Evolutionary conservation across 2,113 vertebrate genomes (phyloP).

Genomic region (Strix aluco): DNA sequence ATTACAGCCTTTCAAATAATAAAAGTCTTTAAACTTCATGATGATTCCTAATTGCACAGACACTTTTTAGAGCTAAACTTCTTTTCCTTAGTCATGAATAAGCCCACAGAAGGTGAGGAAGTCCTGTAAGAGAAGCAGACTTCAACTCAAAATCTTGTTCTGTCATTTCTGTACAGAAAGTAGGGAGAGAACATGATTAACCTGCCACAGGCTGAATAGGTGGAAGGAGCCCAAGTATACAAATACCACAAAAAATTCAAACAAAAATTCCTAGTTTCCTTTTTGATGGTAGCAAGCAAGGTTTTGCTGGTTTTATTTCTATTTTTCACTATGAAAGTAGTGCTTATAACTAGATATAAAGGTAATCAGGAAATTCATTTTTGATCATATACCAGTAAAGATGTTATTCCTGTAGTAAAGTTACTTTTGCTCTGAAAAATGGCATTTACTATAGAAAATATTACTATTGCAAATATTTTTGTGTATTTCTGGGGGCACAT

Average conservation of each 20-base stretch:
- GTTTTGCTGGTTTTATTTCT: not conserved
- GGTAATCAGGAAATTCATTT: not conserved
- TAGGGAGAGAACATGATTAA: not conserved
- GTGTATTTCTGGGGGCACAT: not conserved
- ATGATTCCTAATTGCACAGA: not conserved
- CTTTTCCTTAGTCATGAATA: not conserved
- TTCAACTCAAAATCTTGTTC: not conserved
- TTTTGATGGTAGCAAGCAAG: not conserved
- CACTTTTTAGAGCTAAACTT: not conserved
- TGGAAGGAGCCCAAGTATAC: not conserved
- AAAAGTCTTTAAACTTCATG: not conserved
- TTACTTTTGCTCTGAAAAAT: not conserved
- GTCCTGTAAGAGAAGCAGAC: not conserved
- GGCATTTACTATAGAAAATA: not conserved
- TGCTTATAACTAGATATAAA: not conserved
- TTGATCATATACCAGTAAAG: not conserved
- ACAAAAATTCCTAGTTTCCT: not conserved
- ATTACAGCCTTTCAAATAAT: not conserved
- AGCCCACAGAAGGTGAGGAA: not conserved
- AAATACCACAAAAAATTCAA: not conserved
- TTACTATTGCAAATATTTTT: not conserved
- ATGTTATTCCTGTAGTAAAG: not conserved
- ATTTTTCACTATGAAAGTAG: not conserved
- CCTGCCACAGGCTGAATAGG: not conserved
- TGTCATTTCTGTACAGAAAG: not conserved